Base-by-base conservation (phyloP, 2,888 invertebrate species). In the Saturnia pavonia region DNA sequence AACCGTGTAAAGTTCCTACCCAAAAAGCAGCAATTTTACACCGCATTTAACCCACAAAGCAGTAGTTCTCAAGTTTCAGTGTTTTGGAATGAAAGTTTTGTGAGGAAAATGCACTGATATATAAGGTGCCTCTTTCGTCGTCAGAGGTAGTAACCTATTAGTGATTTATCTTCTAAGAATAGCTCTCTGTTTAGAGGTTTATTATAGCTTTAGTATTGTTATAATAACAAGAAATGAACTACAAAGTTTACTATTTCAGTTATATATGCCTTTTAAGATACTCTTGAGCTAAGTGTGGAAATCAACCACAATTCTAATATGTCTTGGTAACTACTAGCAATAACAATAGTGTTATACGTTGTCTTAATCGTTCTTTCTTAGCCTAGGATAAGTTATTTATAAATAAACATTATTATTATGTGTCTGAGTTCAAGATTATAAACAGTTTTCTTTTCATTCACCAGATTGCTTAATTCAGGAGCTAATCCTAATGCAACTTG, bases 401-500 rank as follows among this genome's bases (percentile, higher is more conserved):
- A 34, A 34, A 34, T 34, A 34, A 34, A 34, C 34, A 34, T 34
- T 2, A 34, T 34, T 34, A 34, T 34, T n/a, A 8, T 48, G 16
- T 45, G 7, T 19, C 19, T 6, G 48, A 60, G 57, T 60, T 14
- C 8, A 14, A 60, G 12, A 6, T 57, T 27, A 14, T 27, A 9
- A 27, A 60, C 11, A 60, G 11, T 54, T 8, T 60, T 6, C 14
- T 27, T 57, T 51, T 40, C 25, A 22, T 54, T n/a, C 54, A 54
- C 22, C 67, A 95, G 95, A 72, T 83, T 92, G 1, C 80, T 94
- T 1, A 87, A 91, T 69, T 83, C 86, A 1, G 94, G 94, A 0
- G 94, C 95, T 0, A 94, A 90, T 71, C 89, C 91, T 0, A 94
- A 94, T 74, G 94, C 94, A 12, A 94, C 94, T 65, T 95, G 95